Base-by-base conservation (phyloP, 2,797 vertebrate species). In the Sus cebifrons region DNA sequence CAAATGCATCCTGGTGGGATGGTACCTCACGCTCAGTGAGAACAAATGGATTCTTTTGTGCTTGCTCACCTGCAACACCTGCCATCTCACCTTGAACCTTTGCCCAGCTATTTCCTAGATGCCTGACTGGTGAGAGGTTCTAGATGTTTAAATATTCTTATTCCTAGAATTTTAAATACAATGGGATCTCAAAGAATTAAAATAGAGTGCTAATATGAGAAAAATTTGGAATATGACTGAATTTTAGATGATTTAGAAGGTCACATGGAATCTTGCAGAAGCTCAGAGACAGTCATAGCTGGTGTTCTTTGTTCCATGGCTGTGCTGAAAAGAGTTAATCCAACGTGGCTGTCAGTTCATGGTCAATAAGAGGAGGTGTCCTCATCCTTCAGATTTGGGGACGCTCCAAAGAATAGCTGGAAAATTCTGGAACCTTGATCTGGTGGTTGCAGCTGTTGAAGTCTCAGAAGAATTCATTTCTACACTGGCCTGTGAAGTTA, bases 241-340 rank as follows among this genome's bases (percentile, higher is more conserved):
- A 78, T 68, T 92, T 82, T 58, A 94, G 25, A 75, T 78, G 67
- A 94, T 71, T 64, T 95, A 70, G 52, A 94, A 82, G 79, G 62
- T 70, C 89, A 89, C 36, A 16, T 54, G n/a, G 56, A 92, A 44
- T 87, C 73, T 54, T 81, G 25, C 23, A 68, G 96, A 82, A 86
- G 32, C 65, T 81, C 89, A 73, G 62, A 71, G 20, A 62, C 73
- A 18, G 60, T 68, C 62, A n/a, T 29, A 56, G 36, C 25, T 20
- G 10, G 44, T 68, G 52, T 36, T 93, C 60, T 64, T 74, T 74
- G 18, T 91, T 62, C 60, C 40, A 25, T 29, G 70, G 18, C 36
- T 40, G 49, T 52, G 17, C 52, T 73, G 16, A n/a, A 82, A 95
- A 74, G 44, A 91, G 36, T 40, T 75, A 62, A 58, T 49, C 90